A percentile compares a stretch with the other conserved stretches of the same genome.
Evolutionary conservation across 2,113 vertebrate species (phyloP).

Genomic region (Zootoca vivipara): DNA sequence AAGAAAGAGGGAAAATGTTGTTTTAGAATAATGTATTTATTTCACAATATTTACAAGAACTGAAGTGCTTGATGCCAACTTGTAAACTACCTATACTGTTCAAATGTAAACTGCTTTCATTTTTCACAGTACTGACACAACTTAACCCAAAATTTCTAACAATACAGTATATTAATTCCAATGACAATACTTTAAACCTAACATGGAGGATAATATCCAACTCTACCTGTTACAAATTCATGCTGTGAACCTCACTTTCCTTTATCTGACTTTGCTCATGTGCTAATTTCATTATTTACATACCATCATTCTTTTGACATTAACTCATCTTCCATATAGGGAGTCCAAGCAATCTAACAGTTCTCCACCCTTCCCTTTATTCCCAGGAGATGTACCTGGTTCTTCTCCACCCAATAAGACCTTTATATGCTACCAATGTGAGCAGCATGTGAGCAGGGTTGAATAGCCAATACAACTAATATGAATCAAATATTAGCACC

Average conservation of each 20-base stretch:
- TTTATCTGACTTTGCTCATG: not conserved
- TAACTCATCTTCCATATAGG: too few species aligned
- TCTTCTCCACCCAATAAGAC: not conserved
- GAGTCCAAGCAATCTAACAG: too few species aligned
- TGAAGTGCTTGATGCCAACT: not conserved
- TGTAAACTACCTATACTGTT: not conserved
- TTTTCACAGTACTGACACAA: not conserved
- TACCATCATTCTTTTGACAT: not conserved
- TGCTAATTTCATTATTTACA: not conserved
- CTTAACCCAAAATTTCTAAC: not conserved
- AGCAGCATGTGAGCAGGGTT: not conserved
- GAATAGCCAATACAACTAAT: not conserved
- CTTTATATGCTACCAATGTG: not conserved
- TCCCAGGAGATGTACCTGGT: not conserved
- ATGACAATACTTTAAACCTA: not conserved
- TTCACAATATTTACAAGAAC: not conserved
- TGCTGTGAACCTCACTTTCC: not conserved
- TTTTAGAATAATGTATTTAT: not conserved
- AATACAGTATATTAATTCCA: not conserved
- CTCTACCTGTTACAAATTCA: not conserved
- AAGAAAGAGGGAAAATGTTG: constrained; percentile 7
- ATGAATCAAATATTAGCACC: not conserved
- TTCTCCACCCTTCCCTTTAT: not conserved
- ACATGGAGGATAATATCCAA: not conserved
- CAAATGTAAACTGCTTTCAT: not conserved